Base-by-base conservation (phyloP, 2,888 invertebrate genomes). In the Caenorhabditis virilis region DNA sequence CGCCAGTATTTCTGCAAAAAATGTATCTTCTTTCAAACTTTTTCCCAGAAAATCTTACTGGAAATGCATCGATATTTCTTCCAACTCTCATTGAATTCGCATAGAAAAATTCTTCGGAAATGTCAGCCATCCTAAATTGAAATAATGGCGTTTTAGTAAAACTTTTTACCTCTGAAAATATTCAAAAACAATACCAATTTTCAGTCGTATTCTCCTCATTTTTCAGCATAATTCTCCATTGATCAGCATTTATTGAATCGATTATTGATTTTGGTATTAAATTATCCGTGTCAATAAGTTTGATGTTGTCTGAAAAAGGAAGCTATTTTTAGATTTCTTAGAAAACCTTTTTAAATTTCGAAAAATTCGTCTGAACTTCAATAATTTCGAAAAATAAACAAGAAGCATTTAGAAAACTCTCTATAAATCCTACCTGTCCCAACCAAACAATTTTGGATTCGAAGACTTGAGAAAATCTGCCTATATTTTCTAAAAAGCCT, bases 1-100 rank as follows among this genome's bases (percentile, higher is more conserved):
- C 79, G 59, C 79, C 79, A 79, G 27, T 69, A 72, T 43, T 76
- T 74, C 76, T 77, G 50, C 38, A n/a, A 23, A 11, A 62, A 53
- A 18, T n/a, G 26, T 39, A 43, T 30, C 30, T 16, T 41, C 6
- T 15, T 27, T 6, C 11, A 13, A n/a, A 39, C 18, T 13, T 33
- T 4, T 9, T 13, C 7, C 16, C n/a, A 18, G 41, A 9, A 1
- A 0, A 57, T n/a, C 60, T 20, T 38, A 72, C 72, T 27, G 73
- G 73, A 33, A 55, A 58, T 6, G 55, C 38, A 15, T 74, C 73
- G 11, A 70, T 42, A 20, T 48, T 38, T 45, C 76, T 51, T 18
- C 78, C 78, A 3, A 71, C 42, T n/a, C 78, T 62, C 2, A 70
- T 43, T 48, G 72, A 72, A 25, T 47, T 48, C 13, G 54, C 22